Evolutionary conservation across 2,888 invertebrate species (phyloP), one percentile per base, ranked within the genome.

Genomic region (Erpobdella octoculata): DNA sequence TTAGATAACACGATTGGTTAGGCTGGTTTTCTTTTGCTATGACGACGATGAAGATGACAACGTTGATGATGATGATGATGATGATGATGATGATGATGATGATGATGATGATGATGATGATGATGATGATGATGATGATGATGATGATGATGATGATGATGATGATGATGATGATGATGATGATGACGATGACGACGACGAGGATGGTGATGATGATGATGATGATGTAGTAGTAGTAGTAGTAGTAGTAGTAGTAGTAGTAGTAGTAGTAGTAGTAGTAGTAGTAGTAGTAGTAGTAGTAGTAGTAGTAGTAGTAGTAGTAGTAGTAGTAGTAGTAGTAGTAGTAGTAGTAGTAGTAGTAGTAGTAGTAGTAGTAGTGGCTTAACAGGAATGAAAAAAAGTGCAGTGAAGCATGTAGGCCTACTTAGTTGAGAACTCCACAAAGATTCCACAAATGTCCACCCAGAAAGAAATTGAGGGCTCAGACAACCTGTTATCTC

Each of bases 321-420:
- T 69, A 72, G 73, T 72, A 73, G 73, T 73, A 72, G 73, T 73
- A 69, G 72, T 73, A 73, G 73, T 73, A 71, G 71, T 46, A 73
- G 53, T 36, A 59, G 64, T 48, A 66, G 41, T n/a, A 67, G 68
- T 48, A 53, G 61, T 25, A 71, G 68, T 68, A 68, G 68, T 68
- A 68, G 5, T 67, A 69, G 35, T 70, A 69, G 35, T 70, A 1
- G 65, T 70, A 70, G 58, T 69, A 70, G 58, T 70, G 59, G 58
- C 59, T n/a, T n/a, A n/a, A n/a, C n/a, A n/a, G n/a, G n/a, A n/a
- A n/a, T n/a, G n/a, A n/a, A n/a, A n/a, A n/a, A n/a, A n/a, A n/a
- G n/a, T n/a, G n/a, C n/a, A n/a, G n/a, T n/a, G n/a, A n/a, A n/a
- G n/a, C n/a, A n/a, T n/a, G n/a, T n/a, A n/a, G n/a, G n/a, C n/a